phyloP scores from a whole-genome alignment of 2,888 invertebrate genomes.

The Brachyptera risi region DNA sequence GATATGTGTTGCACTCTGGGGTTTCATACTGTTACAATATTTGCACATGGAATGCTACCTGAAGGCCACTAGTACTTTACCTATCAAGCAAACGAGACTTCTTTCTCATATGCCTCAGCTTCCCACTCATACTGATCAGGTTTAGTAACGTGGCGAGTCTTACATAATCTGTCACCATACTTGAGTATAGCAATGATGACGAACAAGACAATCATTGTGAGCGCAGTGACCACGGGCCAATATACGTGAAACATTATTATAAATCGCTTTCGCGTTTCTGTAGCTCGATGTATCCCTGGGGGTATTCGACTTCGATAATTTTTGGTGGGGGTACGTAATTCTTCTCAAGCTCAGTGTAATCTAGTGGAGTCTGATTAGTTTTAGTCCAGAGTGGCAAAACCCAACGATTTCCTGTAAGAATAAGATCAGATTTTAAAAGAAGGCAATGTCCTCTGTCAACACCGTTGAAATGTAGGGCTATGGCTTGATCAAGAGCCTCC shows the following conservation, averaged over 20 bases:
- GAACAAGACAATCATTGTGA: conserved; percentile 65
- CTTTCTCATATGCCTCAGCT: conserved; percentile 60
- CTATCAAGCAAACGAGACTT: conserved; percentile 55
- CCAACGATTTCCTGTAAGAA: conserved; percentile 79
- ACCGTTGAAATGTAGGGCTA: too few relatives aligned
- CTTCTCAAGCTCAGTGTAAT: conserved; percentile 66
- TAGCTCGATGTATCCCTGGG: conserved; percentile 56
- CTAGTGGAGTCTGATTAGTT: conserved; percentile 75
- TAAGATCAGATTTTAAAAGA: too few relatives aligned
- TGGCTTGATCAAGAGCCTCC: too few relatives aligned
- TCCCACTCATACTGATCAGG: conserved; percentile 58
- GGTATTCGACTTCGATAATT: conserved; percentile 38
- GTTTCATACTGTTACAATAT: too few relatives aligned
- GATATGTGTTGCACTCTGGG: too few relatives aligned
- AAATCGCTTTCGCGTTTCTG: conserved; percentile 75
- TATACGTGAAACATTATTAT: conserved; percentile 69
- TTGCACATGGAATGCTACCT: too few relatives aligned
- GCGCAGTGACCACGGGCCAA: conserved; percentile 71
- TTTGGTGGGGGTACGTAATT: conserved; percentile 30
- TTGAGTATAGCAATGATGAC: conserved; percentile 72
- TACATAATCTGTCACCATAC: conserved; percentile 68
- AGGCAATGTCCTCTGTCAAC: too few relatives aligned
- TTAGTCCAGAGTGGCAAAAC: conserved; percentile 78
- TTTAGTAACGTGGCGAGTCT: conserved; percentile 60
- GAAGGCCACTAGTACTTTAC: too few relatives aligned